Base-by-base conservation (phyloP, 2,797 vertebrate genomes). In the Macropodus opercularis region DNA sequence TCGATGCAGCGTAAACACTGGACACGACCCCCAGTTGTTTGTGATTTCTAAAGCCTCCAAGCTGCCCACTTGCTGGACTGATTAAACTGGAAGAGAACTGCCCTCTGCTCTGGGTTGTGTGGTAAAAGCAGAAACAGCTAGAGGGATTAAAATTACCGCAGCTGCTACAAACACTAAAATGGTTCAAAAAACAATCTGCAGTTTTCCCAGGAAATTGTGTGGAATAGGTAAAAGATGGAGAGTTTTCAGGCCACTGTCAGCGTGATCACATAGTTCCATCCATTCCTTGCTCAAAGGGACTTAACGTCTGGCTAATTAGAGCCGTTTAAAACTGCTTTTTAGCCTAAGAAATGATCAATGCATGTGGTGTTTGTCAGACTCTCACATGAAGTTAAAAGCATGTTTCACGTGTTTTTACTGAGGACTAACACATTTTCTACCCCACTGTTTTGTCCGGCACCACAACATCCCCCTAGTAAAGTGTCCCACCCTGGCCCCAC, bases 131-230 rank as follows among this genome's bases (percentile, higher is more conserved):
- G 38, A 17, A 41, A 57, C 58, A 61, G 51, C 54, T 72, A 10
- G n/a, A 13, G 27, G 40, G 60, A 75, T 62, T 64, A 47, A 63
- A 63, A 73, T 52, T 21, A 46, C 49, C 26, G 13, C 35, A 18
- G 24, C 12, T 18, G 41, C 40, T 18, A 18, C 38, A 26, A 69
- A 63, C 38, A 57, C 18, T n/a, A 7, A 36, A 17, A 48, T 8
- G 26, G 35, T 32, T 49, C 11, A 22, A 4, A 36, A 44, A 59
- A 55, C 5, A 24, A 42, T 49, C 1, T 0, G 6, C 10, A 26
- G 27, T 8, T 56, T 62, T 52, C 21, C 6, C 27, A 27, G 36
- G 35, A 59, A 65, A 73, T 29, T 17, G 19, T 6, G 3, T 36
- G 41, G 5, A 22, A 32, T 23, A 0, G 0, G 4, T 36, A 2